These are phyloP conservation scores for Holothuria leucospilota DNA, from an alignment of 53 echinoderm and acorn worm genomes.

Conservation along the genomic window DNA sequence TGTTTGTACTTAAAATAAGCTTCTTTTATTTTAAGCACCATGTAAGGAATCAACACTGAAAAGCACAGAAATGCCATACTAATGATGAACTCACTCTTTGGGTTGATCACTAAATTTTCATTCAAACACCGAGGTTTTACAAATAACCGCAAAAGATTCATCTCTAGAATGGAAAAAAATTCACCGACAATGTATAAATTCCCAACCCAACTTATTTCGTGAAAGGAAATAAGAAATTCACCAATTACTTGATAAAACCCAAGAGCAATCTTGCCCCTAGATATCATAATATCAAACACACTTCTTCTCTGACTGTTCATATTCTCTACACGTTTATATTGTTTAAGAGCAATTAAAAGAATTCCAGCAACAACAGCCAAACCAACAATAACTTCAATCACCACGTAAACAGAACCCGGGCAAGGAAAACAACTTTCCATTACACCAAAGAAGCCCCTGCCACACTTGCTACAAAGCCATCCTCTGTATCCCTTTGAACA, in stretches of 20 bases:
- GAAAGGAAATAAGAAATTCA: not conserved
- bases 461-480: not conserved
- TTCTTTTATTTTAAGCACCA: not conserved
- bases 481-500: not conserved
- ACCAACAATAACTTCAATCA: too few species aligned
- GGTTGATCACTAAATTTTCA: not conserved
- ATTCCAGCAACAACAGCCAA: not conserved
- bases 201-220: not conserved
- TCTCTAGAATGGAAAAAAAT: not conserved
- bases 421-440: too few species aligned
- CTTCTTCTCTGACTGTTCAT: not conserved
- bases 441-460: too few species aligned
- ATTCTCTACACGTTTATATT: not conserved
- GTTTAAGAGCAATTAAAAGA: not conserved
- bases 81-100: too few species aligned
- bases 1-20: not conserved
- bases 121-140: not conserved
- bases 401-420: too few species aligned
- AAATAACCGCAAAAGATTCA: not conserved
- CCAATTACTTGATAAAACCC: conserved; percentile 3
- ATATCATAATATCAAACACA: not conserved
- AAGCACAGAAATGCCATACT: too few species aligned
- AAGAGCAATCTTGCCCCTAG: not conserved
- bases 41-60: not conserved
- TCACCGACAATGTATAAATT: not conserved